A percentile compares a stretch with the other conserved stretches of the same genome.
Evolutionary conservation across 1,140 invertebrate genomes (phyloP).

Genomic region (Drosophila miranda): DNA sequence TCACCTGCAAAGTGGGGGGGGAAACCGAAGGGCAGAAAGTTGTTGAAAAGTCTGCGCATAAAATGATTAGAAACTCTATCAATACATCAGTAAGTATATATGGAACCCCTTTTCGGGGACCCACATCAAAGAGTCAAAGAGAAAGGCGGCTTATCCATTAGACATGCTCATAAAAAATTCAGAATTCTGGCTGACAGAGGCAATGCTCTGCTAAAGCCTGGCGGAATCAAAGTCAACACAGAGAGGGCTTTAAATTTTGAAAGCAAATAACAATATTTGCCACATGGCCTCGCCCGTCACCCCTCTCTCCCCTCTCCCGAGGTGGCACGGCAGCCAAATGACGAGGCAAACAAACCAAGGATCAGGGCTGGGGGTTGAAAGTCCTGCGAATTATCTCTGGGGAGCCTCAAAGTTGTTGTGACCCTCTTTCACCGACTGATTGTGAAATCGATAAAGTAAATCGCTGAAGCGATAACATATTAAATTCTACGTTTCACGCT

Average conservation of each 20-base stretch:
- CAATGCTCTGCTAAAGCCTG: conserved; percentile 31
- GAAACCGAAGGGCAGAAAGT: conserved; percentile 19
- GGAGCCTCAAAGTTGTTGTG: no score
- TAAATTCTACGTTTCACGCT: no score
- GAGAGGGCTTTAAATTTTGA: conserved; percentile 65
- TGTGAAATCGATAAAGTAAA: no score
- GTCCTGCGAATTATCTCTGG: no score
- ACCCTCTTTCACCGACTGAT: no score
- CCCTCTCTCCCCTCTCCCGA: no score
- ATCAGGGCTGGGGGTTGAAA: conserved; percentile 8
- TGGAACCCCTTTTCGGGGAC: conserved; percentile 43
- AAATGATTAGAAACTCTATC: no score
- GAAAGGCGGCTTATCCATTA: conserved; percentile 49
- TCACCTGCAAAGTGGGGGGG: conserved; percentile 59
- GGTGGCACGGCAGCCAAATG: conserved; percentile 48
- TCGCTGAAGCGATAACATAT: no score
- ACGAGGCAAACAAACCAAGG: conserved; percentile 53
- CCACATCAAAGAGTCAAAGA: no score
- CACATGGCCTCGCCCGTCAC: conserved; percentile 26
- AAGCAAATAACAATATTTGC: conserved; percentile 79
- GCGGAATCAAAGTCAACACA: conserved; percentile 57
- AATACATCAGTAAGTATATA: conserved; percentile 24
- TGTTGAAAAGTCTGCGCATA: conserved; percentile 3
- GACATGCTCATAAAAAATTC: conserved; percentile 66
- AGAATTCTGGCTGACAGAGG: no score